phyloP scores from a whole-genome alignment of 2,888 invertebrate genomes.

The Parnassius orleans region DNA sequence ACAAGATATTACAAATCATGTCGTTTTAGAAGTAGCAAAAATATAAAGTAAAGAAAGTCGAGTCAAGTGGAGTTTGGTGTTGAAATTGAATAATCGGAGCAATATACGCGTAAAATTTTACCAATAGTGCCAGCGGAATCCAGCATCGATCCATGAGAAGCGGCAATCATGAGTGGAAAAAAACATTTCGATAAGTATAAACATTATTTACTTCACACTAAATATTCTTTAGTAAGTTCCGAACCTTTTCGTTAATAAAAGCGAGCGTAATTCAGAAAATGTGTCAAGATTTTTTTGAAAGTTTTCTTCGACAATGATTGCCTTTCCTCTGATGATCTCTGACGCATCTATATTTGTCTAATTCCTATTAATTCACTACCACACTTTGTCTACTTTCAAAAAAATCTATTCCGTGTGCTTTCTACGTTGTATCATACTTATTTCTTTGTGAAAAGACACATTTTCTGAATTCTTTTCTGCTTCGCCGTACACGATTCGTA shows the following conservation, averaged over 20 bases:
- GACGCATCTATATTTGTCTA: slow-evolving; percentile 47
- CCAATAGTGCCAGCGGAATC: slow-evolving; percentile 76
- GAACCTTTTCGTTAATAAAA: slow-evolving; percentile 46
- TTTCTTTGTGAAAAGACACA: slow-evolving; percentile 86
- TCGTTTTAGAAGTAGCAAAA: too few species aligned
- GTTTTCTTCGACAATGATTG: slow-evolving; percentile 79
- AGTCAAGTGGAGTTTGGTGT: slow-evolving; percentile 67
- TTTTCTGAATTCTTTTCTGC: slow-evolving; percentile 85
- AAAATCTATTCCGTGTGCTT: slow-evolving; percentile 78
- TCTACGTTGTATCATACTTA: slow-evolving; percentile 78
- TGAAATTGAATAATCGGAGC: slow-evolving; percentile 38
- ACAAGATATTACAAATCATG: too few species aligned
- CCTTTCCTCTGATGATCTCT: slow-evolving; percentile 57
- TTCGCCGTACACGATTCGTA: slow-evolving; percentile 49
- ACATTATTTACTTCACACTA: slow-evolving; percentile 45
- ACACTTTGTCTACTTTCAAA: slow-evolving; percentile 81
- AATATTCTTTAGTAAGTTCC: slow-evolving; percentile 32
- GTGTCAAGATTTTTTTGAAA: slow-evolving; percentile 84
- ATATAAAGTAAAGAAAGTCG: slow-evolving; percentile 30
- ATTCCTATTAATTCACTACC: slow-evolving; percentile 74
- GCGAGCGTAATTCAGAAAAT: slow-evolving; percentile 84
- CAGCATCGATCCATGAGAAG: slow-evolving; percentile 75
- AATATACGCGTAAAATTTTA: slow-evolving; percentile 53
- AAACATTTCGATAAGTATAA: slow-evolving; percentile 75
- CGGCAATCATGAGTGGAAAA: slow-evolving; percentile 80